These are phyloP conservation scores for Ooceraea biroi DNA, from an alignment of 1,140 invertebrate genomes.

Conservation along the genomic window DNA sequence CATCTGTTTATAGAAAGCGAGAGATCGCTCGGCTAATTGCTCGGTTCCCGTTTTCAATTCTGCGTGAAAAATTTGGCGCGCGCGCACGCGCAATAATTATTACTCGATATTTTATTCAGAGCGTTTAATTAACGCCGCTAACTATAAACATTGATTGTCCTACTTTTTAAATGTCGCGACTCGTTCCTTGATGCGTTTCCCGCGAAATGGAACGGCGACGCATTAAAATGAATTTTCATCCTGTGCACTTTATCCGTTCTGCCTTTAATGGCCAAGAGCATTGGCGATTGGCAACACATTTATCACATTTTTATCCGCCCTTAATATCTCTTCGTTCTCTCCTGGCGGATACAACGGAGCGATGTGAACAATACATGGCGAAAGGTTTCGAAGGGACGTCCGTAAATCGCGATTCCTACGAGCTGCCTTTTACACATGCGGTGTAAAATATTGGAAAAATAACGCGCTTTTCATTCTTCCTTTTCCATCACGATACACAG, in stretches of 20 bases:
- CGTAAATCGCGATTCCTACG: slow-evolving; percentile 25
- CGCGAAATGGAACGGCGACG: background rate
- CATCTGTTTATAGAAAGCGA: background rate
- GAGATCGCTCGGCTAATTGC: slow-evolving; percentile 10
- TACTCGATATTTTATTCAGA: slow-evolving; percentile 14
- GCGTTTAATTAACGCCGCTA: slow-evolving; percentile 29
- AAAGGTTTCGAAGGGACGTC: slow-evolving; percentile 23
- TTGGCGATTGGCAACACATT: slow-evolving; percentile 29
- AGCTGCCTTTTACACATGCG: background rate
- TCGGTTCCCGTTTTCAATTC: background rate
- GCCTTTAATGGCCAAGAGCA: slow-evolving; percentile 27
- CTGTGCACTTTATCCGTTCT: background rate
- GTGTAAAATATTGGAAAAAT: slow-evolving; percentile 27
- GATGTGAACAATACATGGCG: background rate
- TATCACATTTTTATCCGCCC: slow-evolving; percentile 29
- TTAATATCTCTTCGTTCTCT: slow-evolving; percentile 18
- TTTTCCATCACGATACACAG: background rate
- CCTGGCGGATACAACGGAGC: background rate
- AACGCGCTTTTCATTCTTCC: background rate
- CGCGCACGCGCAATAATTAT: background rate
- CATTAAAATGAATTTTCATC: slow-evolving; percentile 33
- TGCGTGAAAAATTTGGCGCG: slow-evolving; percentile 6
- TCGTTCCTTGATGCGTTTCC: background rate
- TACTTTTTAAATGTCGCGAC: slow-evolving; percentile 1
- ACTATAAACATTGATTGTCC: background rate